phyloP scores from a whole-genome alignment of 2,888 invertebrate genomes.

The Drosophila pseudotalamancana region DNA sequence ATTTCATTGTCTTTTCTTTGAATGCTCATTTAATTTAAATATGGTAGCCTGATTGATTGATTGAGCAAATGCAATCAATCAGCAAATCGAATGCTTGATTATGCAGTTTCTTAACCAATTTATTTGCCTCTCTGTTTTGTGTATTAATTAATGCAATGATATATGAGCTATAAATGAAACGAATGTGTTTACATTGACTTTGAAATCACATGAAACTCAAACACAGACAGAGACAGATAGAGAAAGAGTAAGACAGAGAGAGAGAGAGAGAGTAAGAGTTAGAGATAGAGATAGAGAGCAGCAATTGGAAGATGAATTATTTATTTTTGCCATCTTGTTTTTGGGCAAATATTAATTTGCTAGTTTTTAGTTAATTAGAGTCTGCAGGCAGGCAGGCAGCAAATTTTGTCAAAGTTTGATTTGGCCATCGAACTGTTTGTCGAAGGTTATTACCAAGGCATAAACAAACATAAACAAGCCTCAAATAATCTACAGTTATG shows the following conservation, averaged over 20 bases:
- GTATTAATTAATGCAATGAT: slow-evolving; percentile 57
- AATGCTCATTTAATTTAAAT: no score
- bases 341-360: slow-evolving; percentile 49
- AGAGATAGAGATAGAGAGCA: background rate
- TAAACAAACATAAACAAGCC: background rate
- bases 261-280: background rate
- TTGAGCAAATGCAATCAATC: slow-evolving; percentile 48
- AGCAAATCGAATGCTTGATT: slow-evolving; percentile 26
- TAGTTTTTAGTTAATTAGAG: slow-evolving; percentile 46
- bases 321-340: slow-evolving; percentile 49
- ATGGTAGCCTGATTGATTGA: slow-evolving; percentile 53
- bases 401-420: slow-evolving; percentile 27
- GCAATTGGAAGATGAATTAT: slow-evolving; percentile 55
- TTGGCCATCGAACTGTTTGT: slow-evolving; percentile 13
- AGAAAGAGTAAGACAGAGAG: background rate
- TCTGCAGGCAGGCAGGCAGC: background rate
- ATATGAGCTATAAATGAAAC: slow-evolving; percentile 19
- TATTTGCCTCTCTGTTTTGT: slow-evolving; percentile 38
- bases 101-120: slow-evolving; percentile 37
- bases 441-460: background rate
- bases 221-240: background rate
- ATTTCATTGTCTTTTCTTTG: no score
- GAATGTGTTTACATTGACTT: slow-evolving; percentile 50
- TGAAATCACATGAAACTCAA: slow-evolving; percentile 23
- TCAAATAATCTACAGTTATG: no score